Conservation (phyloP, 2,113 vertebrate species). For the Dolichallabes microphthalmus region DNA sequence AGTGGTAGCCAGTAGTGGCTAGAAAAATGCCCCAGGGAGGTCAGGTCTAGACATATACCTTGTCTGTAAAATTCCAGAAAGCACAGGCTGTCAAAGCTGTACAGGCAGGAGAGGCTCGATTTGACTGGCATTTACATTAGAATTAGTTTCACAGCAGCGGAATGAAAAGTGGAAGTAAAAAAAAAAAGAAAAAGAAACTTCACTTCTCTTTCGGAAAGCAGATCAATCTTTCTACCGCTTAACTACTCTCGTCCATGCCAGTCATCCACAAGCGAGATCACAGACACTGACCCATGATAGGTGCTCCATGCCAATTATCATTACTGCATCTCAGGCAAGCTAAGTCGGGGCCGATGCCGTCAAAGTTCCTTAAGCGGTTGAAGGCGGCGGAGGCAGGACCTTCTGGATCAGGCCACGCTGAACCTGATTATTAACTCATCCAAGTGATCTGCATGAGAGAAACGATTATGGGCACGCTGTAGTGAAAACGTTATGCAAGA, state of each 20-base stretch:
- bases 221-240: slow-evolving; percentile 46
- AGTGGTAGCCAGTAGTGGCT: slow-evolving; percentile 32
- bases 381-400: neutral
- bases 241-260: slow-evolving; percentile 20
- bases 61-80: slow-evolving; percentile 58
- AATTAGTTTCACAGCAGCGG: slow-evolving; percentile 57
- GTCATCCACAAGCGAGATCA: slow-evolving; percentile 23
- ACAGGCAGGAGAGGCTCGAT: slow-evolving; percentile 43
- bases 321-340: slow-evolving; percentile 37
- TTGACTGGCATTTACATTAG: slow-evolving; percentile 66
- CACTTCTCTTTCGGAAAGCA: slow-evolving; percentile 39
- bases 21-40: slow-evolving; percentile 36
- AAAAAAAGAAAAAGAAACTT: slow-evolving; percentile 22
- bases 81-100: slow-evolving; percentile 40
- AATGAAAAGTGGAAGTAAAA: slow-evolving; percentile 24
- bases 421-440: slow-evolving; percentile 15
- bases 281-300: slow-evolving; percentile 39
- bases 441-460: slow-evolving; percentile 5
- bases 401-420: neutral
- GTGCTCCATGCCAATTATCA: slow-evolving; percentile 40
- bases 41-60: slow-evolving; percentile 41
- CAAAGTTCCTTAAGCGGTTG: neutral
- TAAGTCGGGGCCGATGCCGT: neutral
- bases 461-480: neutral
- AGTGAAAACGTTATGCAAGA: neutral